A percentile compares a stretch with the other conserved stretches of the same genome.
Conservation (phyloP, 2,113 vertebrate genomes). For the Caranx melampygus region DNA sequence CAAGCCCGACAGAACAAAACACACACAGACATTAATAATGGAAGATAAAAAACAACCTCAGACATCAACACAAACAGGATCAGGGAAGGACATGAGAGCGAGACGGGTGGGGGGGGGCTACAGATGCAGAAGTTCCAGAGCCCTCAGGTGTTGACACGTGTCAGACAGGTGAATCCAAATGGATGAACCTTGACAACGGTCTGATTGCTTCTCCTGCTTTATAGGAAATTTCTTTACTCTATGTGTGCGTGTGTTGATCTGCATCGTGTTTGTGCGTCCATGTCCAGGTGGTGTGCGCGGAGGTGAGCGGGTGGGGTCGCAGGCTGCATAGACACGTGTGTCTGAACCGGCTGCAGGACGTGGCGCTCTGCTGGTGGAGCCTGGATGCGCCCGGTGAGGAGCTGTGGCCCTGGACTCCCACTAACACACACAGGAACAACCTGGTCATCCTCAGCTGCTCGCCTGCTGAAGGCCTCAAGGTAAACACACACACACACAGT, state of each 20-base stretch:
- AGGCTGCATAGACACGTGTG: constrained; percentile 82
- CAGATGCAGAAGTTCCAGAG: constrained; percentile 42
- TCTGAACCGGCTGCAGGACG: constrained; percentile 87
- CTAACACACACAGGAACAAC: constrained; percentile 88
- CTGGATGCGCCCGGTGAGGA: constrained; percentile 78
- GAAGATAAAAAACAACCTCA: constrained; percentile 70
- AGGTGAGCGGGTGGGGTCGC: constrained; percentile 81
- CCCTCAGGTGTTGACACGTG: constrained; percentile 44
- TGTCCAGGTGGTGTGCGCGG: constrained; percentile 87
- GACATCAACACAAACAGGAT: constrained; percentile 65
- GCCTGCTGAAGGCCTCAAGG: constrained; percentile 87
- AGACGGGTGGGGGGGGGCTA: constrained; percentile 13
- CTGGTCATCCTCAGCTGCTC: constrained; percentile 88
- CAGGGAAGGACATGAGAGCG: constrained; percentile 44
- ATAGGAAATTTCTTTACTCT: background rate
- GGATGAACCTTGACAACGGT: constrained; percentile 30
- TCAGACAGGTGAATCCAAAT: constrained; percentile 44
- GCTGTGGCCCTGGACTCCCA: constrained; percentile 90
- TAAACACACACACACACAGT: constrained; percentile 59
- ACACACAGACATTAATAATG: constrained; percentile 76
- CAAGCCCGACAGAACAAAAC: constrained; percentile 69
- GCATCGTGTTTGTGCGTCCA: background rate
- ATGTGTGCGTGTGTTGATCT: background rate
- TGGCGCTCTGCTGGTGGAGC: constrained; percentile 93
- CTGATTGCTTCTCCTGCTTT: constrained; percentile 14